phyloP scores from a whole-genome alignment of 2,888 invertebrate genomes.

The Hydropsyche betteni region DNA sequence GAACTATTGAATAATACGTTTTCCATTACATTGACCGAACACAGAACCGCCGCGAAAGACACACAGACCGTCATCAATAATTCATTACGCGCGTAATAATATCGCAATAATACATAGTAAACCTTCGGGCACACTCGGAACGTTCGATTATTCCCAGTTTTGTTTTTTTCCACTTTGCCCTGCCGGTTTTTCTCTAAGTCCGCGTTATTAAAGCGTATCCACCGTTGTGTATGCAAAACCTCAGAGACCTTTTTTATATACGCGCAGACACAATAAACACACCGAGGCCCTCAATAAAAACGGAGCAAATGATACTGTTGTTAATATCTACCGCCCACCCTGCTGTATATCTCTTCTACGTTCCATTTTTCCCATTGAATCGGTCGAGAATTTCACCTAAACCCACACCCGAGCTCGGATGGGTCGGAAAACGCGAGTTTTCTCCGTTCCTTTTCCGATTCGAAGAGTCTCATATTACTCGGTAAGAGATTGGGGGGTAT shows the following conservation, averaged over 20 bases:
- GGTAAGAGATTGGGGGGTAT: conserved; percentile 4
- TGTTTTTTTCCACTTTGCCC: neutral
- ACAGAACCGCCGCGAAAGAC: no score
- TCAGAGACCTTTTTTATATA: conserved; percentile 14
- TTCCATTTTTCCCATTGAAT: conserved; percentile 22
- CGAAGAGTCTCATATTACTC: conserved; percentile 11
- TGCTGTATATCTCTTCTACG: neutral
- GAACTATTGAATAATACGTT: no score
- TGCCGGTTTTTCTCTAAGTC: neutral
- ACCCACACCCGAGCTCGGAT: neutral
- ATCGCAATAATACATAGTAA: no score
- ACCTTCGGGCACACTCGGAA: neutral
- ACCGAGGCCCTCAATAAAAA: conserved; percentile 19
- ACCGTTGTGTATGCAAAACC: conserved; percentile 23
- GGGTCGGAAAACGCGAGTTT: conserved; percentile 24
- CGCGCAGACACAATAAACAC: neutral
- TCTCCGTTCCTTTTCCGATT: conserved; percentile 23
- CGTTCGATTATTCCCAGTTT: conserved; percentile 10
- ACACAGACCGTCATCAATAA: no score
- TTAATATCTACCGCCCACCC: conserved; percentile 12
- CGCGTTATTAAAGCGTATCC: conserved; percentile 14
- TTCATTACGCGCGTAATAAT: no score
- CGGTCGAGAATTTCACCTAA: conserved; percentile 19
- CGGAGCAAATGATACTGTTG: conserved; percentile 39
- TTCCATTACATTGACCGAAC: no score